Percentiles rank a stretch among this genome's conserved stretches.
phyloP scores from a whole-genome alignment of 2,888 invertebrate genomes.

The Lomographa bimaculata region DNA sequence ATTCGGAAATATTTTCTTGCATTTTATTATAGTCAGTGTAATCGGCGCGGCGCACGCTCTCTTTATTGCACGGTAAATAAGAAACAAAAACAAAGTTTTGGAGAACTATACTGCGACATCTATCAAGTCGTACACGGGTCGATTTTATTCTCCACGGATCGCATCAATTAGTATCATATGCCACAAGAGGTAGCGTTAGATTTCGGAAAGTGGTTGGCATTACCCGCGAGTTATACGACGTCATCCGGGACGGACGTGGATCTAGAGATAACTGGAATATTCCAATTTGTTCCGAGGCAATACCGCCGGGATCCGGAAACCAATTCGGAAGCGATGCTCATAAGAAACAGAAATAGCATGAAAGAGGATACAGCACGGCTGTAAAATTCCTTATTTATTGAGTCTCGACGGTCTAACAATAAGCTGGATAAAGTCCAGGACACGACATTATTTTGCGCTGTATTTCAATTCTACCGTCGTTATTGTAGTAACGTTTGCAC shows the following conservation, averaged over 20 bases:
- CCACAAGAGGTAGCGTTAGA: conserved; percentile 60
- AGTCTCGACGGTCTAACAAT: conserved; percentile 35
- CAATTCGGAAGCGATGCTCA: conserved; percentile 42
- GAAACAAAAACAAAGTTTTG: conserved; percentile 37
- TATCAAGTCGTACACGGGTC: conserved; percentile 54
- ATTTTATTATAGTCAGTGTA: conserved; percentile 38
- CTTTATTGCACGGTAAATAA: conserved; percentile 26
- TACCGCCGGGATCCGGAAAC: conserved; percentile 37
- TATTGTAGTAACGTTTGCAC: conserved; percentile 20
- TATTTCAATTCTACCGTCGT: conserved; percentile 29
- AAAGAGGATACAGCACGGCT: conserved; percentile 32
- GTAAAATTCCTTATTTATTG: conserved; percentile 45
- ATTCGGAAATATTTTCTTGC: conserved; percentile 42
- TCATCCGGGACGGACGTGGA: conserved; percentile 39
- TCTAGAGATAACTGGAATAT: conserved; percentile 46
- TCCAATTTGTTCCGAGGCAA: conserved; percentile 33
- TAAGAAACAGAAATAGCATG: conserved; percentile 38
- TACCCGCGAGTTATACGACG: conserved; percentile 53
- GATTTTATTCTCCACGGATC: conserved; percentile 68
- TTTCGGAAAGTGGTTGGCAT: conserved; percentile 61
- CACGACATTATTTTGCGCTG: conserved; percentile 20
- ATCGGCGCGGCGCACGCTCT: conserved; percentile 31
- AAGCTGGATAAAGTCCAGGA: conserved; percentile 29
- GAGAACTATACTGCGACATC: conserved; percentile 29
- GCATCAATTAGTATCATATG: conserved; percentile 76